Evolutionary conservation across 2,797 vertebrate species (phyloP).

Genomic region (Gymnopithys bicolor): DNA sequence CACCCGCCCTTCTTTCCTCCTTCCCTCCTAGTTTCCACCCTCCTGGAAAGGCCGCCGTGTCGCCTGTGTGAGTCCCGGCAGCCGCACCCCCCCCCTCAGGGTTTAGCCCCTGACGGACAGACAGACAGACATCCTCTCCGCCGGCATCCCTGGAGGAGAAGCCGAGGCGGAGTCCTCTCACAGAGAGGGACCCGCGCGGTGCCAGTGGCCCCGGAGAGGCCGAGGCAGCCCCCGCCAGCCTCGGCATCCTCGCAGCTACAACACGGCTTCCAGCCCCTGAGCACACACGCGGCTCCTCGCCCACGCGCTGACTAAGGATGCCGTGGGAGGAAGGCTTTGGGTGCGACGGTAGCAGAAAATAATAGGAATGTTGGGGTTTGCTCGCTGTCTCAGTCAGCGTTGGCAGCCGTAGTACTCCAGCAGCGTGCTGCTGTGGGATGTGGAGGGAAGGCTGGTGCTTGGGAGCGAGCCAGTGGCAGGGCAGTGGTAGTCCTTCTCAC

Average conservation of each 20-base stretch:
- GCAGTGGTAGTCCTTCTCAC: neutral
- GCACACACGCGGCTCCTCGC: neutral
- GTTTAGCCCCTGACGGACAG: neutral
- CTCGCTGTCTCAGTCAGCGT: neutral
- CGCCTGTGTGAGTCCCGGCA: neutral
- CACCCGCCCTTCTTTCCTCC: neutral
- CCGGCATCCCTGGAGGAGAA: neutral
- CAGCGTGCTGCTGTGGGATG: neutral
- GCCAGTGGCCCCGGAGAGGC: neutral
- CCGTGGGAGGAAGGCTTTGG: conserved; percentile 48
- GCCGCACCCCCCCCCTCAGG: neutral
- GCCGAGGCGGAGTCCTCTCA: neutral
- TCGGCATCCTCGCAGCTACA: neutral
- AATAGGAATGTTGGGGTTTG: neutral
- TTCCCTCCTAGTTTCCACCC: neutral
- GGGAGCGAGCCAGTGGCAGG: accelerated
- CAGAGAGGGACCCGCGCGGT: neutral
- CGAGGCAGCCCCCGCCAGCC: neutral
- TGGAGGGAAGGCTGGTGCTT: neutral
- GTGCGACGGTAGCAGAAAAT: neutral
- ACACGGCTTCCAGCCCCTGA: neutral
- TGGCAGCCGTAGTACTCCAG: neutral
- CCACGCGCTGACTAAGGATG: conserved; percentile 13
- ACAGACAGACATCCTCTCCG: neutral
- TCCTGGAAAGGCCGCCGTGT: neutral